Conservation (phyloP, 2,113 vertebrate genomes). For the Oenanthe oenanthe region DNA sequence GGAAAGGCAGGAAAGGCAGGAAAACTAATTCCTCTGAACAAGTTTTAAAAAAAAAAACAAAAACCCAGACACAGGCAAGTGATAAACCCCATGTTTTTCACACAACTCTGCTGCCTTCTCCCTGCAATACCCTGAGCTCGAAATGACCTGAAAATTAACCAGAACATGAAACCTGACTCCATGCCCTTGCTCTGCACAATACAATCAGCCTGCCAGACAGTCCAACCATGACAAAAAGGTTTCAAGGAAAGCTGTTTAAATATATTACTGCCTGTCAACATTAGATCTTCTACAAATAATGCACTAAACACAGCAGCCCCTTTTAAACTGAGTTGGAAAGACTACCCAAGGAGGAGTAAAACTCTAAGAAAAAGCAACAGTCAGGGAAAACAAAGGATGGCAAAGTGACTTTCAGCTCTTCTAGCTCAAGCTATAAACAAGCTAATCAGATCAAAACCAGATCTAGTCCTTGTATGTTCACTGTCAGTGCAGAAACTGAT, state of each 20-base stretch:
- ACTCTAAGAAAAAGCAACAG: background rate
- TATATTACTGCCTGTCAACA: background rate
- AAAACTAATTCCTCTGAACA: background rate
- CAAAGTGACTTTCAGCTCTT: background rate
- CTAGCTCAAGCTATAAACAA: background rate
- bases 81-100: background rate
- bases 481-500: background rate
- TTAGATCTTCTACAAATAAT: background rate
- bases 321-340: background rate
- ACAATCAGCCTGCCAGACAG: background rate
- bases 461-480: background rate
- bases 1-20: background rate
- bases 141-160: slow-evolving; percentile 43
- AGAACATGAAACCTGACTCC: slow-evolving; percentile 38
- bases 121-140: background rate
- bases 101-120: background rate
- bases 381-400: background rate
- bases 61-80: background rate
- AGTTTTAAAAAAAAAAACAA: background rate
- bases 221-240: slow-evolving; percentile 5
- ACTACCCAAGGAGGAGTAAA: background rate
- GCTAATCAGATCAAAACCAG: slow-evolving; percentile 27
- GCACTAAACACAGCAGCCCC: background rate
- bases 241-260: slow-evolving; percentile 17
- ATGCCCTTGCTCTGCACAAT: background rate